Evolutionary conservation across 2,113 vertebrate species (phyloP).

Genomic region (Lycaon pictus): DNA sequence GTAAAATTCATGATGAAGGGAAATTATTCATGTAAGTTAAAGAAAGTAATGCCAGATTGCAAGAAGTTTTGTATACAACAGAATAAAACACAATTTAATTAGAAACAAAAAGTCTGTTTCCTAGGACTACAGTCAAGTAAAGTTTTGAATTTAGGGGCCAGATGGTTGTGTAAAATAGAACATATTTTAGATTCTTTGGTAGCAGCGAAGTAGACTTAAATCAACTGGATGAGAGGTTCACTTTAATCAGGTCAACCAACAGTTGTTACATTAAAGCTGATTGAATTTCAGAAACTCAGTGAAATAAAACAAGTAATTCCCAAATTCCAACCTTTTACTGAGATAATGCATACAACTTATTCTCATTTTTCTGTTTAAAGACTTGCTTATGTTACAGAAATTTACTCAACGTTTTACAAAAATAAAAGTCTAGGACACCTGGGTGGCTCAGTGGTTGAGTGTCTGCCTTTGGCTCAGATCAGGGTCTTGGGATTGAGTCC

Average conservation of each 20-base stretch:
- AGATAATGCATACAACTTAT: background rate
- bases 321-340: background rate
- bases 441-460: too few species aligned
- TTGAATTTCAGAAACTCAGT: constrained; percentile 75
- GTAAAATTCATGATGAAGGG: background rate
- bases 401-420: background rate
- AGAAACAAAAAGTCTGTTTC: constrained; percentile 60
- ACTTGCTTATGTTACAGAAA: background rate
- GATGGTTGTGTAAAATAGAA: constrained; percentile 83
- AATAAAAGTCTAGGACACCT: background rate
- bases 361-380: background rate
- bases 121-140: constrained; percentile 79
- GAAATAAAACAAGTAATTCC: constrained; percentile 71
- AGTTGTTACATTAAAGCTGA: constrained; percentile 78
- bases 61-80: constrained; percentile 62
- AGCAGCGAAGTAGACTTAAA: constrained; percentile 83
- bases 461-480: too few species aligned
- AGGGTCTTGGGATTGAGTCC: too few species aligned
- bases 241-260: constrained; percentile 85
- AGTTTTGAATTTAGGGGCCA: constrained; percentile 81
- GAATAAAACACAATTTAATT: constrained; percentile 64
- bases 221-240: constrained; percentile 68
- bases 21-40: constrained; percentile 1
- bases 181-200: constrained; percentile 76
- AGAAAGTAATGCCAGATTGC: constrained; percentile 24